phyloP scores from a whole-genome alignment of 2,888 invertebrate genomes.

The Oeneis ivallda region DNA sequence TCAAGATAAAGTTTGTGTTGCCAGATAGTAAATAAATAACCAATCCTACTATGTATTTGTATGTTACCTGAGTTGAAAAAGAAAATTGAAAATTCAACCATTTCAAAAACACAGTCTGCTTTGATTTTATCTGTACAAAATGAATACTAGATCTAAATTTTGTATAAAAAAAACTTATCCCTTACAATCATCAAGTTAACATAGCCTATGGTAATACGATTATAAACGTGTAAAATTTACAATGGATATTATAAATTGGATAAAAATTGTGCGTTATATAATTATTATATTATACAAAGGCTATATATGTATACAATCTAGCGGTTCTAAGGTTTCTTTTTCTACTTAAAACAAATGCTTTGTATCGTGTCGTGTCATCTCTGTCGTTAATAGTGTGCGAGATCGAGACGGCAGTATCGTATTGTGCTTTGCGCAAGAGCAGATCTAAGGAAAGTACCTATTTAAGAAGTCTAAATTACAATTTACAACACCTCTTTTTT shows the following conservation, averaged over 20 bases:
- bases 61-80: slow-evolving; percentile 13
- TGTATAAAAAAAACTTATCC: slow-evolving; percentile 17
- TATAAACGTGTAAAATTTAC: slow-evolving; percentile 48
- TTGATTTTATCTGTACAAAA: slow-evolving; percentile 30
- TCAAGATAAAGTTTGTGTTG: background rate
- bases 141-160: slow-evolving; percentile 32
- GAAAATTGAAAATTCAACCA: background rate
- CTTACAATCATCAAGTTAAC: slow-evolving; percentile 25
- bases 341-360: slow-evolving; percentile 20
- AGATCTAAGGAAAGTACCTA: background rate
- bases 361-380: slow-evolving; percentile 14
- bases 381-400: slow-evolving; percentile 31
- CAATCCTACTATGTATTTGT: background rate
- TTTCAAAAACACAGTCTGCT: background rate
- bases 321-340: slow-evolving; percentile 38
- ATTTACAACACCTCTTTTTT: background rate
- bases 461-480: too few relatives aligned
- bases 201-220: slow-evolving; percentile 38
- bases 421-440: slow-evolving; percentile 4
- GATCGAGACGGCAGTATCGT: slow-evolving; percentile 38
- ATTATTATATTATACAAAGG: slow-evolving; percentile 36
- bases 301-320: slow-evolving; percentile 43
- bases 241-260: slow-evolving; percentile 47
- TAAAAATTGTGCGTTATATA: slow-evolving; percentile 50
- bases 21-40: background rate